Base-by-base conservation (phyloP, 2,797 vertebrate species). In the Orientallactaga sibirica region DNA sequence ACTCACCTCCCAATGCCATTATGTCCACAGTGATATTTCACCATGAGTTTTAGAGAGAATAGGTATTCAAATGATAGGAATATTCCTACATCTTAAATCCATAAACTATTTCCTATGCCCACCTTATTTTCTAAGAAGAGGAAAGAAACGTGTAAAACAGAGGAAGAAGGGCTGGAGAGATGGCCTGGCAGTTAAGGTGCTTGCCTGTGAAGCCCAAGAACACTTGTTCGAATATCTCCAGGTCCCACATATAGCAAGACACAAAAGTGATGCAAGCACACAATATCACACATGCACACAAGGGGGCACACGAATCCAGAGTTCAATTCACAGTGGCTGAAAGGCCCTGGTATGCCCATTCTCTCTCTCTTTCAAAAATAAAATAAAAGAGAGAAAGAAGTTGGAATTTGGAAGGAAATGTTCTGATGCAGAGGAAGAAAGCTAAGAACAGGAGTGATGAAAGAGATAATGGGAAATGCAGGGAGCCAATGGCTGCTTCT, bases 81-180 rank as follows among this genome's bases (percentile, higher is more conserved):
- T 86, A 73, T 55, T 61, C 68, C 29, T 88, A 62, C 20, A 88
- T 78, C 25, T 62, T 81, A 11, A n/a, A 6, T n/a, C 25, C 1
- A 29, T 6, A 14, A 71, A 88, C 2, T 64, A 41, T 81, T 81
- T 85, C 62, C 33, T 71, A 41, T 78, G 83, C 90, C 70, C 37
- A 48, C 66, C 43, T 86, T 81, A 78, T 75, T 90, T 88, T 79
- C 68, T 67, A 83, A 62, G 15, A 92, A 68, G 6, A 82, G 15
- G 67, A 70, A 67, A 58, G 20, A 24, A 10, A 92, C 80, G 43
- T 68, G 14, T 24, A 62, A 55, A 80, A 80, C 16, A 83, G 62
- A 64, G 22, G 62, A 58, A 55, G 29, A 73, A 33, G 12, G 2
- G 37, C 12, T 48, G 10, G 29, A 15, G 18, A 5, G 3, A 52